Conservation (phyloP, 2,113 vertebrate species). For the Bambusicola thoracicus region DNA sequence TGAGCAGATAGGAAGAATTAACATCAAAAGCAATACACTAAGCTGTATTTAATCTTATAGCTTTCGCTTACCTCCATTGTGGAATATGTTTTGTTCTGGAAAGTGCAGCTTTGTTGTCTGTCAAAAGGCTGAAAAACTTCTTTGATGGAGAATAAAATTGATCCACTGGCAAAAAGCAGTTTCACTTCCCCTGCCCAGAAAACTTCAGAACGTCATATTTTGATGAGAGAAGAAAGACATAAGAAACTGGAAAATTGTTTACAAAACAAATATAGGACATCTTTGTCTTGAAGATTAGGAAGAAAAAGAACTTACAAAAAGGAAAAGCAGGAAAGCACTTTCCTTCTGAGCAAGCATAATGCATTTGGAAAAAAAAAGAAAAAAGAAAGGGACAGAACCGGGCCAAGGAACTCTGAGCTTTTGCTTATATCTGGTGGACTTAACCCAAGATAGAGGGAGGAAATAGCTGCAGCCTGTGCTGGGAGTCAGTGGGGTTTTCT, state of each 20-base stretch:
- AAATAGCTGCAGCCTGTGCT: not conserved
- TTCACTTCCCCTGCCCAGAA: not conserved
- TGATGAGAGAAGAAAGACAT: not conserved
- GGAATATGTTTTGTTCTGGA: not conserved
- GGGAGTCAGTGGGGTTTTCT: not conserved
- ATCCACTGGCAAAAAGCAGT: not conserved
- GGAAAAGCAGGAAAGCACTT: not conserved
- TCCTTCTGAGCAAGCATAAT: not conserved
- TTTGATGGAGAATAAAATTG: not conserved
- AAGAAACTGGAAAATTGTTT: not conserved
- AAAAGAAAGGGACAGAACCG: not conserved
- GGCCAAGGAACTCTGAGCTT: not conserved
- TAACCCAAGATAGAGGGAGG: not conserved
- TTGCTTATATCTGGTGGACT: not conserved
- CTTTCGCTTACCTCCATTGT: not conserved
- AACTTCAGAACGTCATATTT: conserved; percentile 8
- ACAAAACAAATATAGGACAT: not conserved
- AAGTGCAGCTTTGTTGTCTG: not conserved
- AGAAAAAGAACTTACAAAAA: not conserved
- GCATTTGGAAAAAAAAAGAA: not conserved
- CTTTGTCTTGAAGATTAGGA: not conserved
- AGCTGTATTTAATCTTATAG: not conserved
- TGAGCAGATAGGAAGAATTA: not conserved
- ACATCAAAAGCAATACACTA: not conserved
- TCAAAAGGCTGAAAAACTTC: not conserved